These are phyloP conservation scores for Pycnomerus fuliginosus DNA, from an alignment of 2,888 invertebrate genomes.

Conservation along the genomic window DNA sequence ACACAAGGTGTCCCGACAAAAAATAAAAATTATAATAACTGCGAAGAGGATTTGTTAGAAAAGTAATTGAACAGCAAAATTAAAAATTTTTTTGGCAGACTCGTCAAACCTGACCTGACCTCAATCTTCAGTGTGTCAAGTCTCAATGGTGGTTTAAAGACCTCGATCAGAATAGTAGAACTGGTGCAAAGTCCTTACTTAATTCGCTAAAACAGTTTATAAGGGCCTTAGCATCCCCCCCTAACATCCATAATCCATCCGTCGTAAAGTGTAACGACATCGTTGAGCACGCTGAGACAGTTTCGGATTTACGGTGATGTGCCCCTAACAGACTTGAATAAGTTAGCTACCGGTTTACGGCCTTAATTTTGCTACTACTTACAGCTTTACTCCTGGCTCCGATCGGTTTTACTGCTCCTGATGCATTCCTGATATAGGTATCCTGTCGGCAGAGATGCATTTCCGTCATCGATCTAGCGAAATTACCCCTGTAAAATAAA, in stretches of 20 bases:
- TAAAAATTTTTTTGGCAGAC: too few relatives aligned
- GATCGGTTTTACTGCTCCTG: slow-evolving; percentile 17
- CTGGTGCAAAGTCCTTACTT: slow-evolving; percentile 29
- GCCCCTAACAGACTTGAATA: slow-evolving; percentile 43
- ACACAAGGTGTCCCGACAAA: too few relatives aligned
- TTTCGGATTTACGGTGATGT: slow-evolving; percentile 47
- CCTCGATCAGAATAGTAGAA: slow-evolving; percentile 17
- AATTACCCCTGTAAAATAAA: slow-evolving; percentile 8
- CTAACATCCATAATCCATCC: slow-evolving; percentile 38
- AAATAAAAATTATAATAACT: too few relatives aligned
- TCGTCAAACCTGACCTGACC: too few relatives aligned
- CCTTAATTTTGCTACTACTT: slow-evolving; percentile 34
- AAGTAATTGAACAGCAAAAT: too few relatives aligned
- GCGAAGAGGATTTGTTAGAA: too few relatives aligned
- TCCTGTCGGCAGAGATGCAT: slow-evolving; percentile 4
- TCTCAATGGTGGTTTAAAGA: too few relatives aligned
- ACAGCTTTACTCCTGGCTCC: slow-evolving; percentile 12
- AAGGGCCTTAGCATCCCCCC: slow-evolving; percentile 31
- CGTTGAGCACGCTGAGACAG: slow-evolving; percentile 45
- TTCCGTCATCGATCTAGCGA: slow-evolving; percentile 7
- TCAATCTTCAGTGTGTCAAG: too few relatives aligned
- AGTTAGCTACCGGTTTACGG: slow-evolving; percentile 41
- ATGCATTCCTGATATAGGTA: slow-evolving; percentile 9
- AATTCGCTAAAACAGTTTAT: slow-evolving; percentile 33
- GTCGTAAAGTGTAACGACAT: slow-evolving; percentile 48